Percentiles rank a stretch among this genome's conserved stretches.
Conservation (phyloP, 2,113 vertebrate species). For the Tricholaema leucomelas region DNA sequence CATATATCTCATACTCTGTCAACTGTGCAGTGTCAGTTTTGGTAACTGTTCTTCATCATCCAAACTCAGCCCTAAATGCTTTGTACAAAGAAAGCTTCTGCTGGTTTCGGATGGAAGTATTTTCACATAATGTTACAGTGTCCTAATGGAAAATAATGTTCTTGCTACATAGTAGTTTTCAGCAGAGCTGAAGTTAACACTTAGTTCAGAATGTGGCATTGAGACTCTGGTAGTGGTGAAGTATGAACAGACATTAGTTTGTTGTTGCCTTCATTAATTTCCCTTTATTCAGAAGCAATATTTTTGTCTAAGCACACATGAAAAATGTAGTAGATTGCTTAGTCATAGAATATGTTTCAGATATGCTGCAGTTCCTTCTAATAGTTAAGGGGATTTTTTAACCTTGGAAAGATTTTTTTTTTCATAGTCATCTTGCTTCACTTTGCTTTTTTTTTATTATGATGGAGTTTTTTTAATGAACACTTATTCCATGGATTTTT, state of each 20-base stretch:
- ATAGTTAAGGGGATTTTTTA: background rate
- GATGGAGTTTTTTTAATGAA: background rate
- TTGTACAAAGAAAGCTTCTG: background rate
- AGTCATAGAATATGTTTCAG: background rate
- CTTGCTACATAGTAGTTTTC: background rate
- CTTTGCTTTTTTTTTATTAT: background rate
- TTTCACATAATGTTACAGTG: background rate
- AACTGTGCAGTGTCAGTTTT: background rate
- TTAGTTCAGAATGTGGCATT: background rate
- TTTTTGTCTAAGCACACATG: background rate
- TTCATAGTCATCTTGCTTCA: background rate
- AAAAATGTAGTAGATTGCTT: background rate
- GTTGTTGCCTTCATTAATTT: background rate
- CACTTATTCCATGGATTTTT: background rate
- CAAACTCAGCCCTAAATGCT: background rate
- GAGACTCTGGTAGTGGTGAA: background rate
- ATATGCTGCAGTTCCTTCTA: background rate
- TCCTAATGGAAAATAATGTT: background rate
- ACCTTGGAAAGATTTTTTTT: background rate
- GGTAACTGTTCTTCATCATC: background rate
- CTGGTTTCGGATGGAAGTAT: background rate
- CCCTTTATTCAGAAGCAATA: background rate
- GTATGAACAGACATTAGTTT: background rate
- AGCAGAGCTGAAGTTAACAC: background rate
- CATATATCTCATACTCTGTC: background rate